These are phyloP conservation scores for Mormyrus iriodes DNA, from an alignment of 2,113 vertebrate genomes.

Conservation along the genomic window DNA sequence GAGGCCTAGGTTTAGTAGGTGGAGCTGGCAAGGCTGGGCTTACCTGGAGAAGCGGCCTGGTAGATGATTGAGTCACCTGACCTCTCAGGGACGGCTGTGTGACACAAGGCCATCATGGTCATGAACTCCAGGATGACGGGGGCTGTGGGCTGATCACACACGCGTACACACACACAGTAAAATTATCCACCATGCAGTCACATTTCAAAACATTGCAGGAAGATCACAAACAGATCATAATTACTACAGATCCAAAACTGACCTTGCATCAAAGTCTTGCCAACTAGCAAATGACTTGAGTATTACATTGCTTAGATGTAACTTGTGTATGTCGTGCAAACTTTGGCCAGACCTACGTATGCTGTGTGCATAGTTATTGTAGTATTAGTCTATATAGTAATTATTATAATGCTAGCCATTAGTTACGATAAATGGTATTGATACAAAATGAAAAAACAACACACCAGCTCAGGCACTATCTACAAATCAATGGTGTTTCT, in stretches of 20 bases:
- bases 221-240: neutral
- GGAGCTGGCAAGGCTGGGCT: neutral
- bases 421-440: neutral
- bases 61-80: constrained; percentile 79
- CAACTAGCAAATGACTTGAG: neutral
- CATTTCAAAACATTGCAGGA: neutral
- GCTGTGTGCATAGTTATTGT: neutral
- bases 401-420: neutral
- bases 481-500: neutral
- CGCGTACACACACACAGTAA: neutral
- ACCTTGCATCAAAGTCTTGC: neutral
- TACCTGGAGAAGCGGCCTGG: constrained; percentile 96
- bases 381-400: neutral
- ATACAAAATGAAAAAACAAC: neutral
- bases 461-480: neutral
- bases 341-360: neutral
- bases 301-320: neutral
- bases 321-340: neutral
- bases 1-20: neutral
- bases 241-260: neutral
- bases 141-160: constrained; percentile 75
- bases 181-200: neutral
- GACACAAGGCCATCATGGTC: constrained; percentile 98
- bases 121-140: constrained; percentile 92
- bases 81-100: constrained; percentile 90